These are phyloP conservation scores for Delia radicum DNA, from an alignment of 1,140 invertebrate genomes.

Conservation along the genomic window DNA sequence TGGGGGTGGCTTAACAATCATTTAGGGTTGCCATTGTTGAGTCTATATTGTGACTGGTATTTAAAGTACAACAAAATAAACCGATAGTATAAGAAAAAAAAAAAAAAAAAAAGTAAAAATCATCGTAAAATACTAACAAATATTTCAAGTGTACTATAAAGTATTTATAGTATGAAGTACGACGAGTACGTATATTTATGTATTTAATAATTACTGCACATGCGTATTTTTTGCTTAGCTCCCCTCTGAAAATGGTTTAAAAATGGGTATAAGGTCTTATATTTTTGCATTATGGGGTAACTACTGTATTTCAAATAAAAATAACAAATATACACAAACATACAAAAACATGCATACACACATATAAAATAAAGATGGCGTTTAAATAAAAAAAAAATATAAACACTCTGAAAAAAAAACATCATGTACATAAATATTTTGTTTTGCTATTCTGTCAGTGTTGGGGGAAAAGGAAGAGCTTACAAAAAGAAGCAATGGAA, in stretches of 20 bases:
- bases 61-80: neutral
- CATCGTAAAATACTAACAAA: neutral
- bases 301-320: neutral
- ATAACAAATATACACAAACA: neutral
- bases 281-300: neutral
- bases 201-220: slow-evolving; percentile 23
- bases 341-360: no score
- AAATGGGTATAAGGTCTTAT: neutral
- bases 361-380: slow-evolving; percentile 21
- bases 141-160: neutral
- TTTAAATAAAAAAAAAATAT: neutral
- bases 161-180: neutral
- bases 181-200: neutral
- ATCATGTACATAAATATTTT: neutral
- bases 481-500: neutral
- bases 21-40: slow-evolving; percentile 15
- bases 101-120: neutral
- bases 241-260: slow-evolving; percentile 1
- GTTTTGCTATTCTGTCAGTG: neutral
- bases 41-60: neutral
- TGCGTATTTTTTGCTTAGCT: slow-evolving; percentile 18
- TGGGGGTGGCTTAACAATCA: slow-evolving; percentile 19
- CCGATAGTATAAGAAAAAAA: neutral
- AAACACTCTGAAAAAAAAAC: neutral
- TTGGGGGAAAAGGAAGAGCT: neutral